A percentile compares a stretch with the other conserved stretches of the same genome.
Evolutionary conservation across 2,113 vertebrate genomes (phyloP).

Genomic region (Xiphias gladius): DNA sequence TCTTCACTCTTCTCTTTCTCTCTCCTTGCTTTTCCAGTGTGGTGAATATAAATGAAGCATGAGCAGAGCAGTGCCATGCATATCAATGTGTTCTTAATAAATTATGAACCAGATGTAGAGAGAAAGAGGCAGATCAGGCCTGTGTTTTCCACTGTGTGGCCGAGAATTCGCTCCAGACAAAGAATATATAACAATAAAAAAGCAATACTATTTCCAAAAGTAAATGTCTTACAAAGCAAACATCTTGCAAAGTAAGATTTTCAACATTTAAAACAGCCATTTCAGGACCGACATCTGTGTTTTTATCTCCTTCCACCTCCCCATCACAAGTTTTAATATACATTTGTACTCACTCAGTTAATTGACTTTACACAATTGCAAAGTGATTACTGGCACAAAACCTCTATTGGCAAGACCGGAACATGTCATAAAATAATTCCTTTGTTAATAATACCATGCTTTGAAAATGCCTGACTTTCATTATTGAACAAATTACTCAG

Average conservation of each 20-base stretch:
- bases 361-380: not conserved
- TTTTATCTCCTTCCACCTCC: not conserved
- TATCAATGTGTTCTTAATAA: conserved; percentile 71
- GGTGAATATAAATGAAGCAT: conserved; percentile 61
- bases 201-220: not conserved
- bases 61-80: conserved; percentile 47
- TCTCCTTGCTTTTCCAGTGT: conserved; percentile 21
- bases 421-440: conserved; percentile 4
- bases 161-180: conserved; percentile 24
- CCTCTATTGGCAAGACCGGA: not conserved
- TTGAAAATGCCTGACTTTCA: conserved; percentile 2
- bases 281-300: not conserved
- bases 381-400: conserved; percentile 1
- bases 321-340: not conserved
- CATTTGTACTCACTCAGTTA: conserved; percentile 6
- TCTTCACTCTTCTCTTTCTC: not conserved
- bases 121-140: conserved; percentile 34
- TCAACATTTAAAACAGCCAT: conserved; percentile 13
- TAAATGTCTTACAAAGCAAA: conserved; percentile 2
- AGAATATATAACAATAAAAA: not conserved
- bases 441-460: not conserved
- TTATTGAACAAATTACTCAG: not conserved
- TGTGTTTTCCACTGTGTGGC: conserved; percentile 23
- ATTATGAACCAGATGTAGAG: conserved; percentile 71
- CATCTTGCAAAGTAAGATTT: not conserved